Conservation (phyloP, 1,140 invertebrate species). For the Ephestia elutella region DNA sequence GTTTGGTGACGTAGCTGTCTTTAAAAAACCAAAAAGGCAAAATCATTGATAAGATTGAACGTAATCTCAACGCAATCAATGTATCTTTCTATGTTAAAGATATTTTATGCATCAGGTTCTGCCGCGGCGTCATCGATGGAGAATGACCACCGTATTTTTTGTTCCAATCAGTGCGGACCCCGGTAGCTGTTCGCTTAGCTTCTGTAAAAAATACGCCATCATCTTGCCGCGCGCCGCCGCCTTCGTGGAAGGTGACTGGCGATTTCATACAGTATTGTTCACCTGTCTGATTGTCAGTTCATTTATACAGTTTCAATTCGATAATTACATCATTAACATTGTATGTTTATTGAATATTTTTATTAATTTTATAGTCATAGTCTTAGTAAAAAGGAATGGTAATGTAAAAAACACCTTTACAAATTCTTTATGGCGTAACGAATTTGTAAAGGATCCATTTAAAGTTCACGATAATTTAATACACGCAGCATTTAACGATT, state of each 20-base stretch:
- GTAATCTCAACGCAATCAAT: no score
- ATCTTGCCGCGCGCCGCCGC: conserved; percentile 27
- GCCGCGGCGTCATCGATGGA: conserved; percentile 27
- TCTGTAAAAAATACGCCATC: conserved; percentile 41
- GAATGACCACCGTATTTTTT: conserved; percentile 52
- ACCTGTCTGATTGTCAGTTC: not conserved
- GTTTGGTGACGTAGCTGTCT: no score
- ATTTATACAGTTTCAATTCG: conserved; percentile 1
- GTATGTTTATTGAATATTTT: not conserved
- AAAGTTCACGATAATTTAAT: conserved; percentile 55
- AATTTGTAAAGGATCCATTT: conserved; percentile 24
- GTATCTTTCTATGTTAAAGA: not conserved
- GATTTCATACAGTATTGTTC: conserved; percentile 39
- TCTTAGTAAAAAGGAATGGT: no score
- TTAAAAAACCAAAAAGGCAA: no score
- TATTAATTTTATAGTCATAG: not conserved
- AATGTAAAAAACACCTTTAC: not conserved
- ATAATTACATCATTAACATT: conserved; percentile 2
- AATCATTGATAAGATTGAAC: no score
- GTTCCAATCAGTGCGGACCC: conserved; percentile 33
- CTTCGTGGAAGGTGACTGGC: conserved; percentile 33
- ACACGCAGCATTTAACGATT: conserved; percentile 48
- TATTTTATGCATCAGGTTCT: conserved; percentile 1
- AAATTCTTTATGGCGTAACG: not conserved
- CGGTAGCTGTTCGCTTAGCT: conserved; percentile 43